These are phyloP conservation scores for Cyrtorhinus lividipennis DNA, from an alignment of 1,140 invertebrate genomes.

Conservation along the genomic window DNA sequence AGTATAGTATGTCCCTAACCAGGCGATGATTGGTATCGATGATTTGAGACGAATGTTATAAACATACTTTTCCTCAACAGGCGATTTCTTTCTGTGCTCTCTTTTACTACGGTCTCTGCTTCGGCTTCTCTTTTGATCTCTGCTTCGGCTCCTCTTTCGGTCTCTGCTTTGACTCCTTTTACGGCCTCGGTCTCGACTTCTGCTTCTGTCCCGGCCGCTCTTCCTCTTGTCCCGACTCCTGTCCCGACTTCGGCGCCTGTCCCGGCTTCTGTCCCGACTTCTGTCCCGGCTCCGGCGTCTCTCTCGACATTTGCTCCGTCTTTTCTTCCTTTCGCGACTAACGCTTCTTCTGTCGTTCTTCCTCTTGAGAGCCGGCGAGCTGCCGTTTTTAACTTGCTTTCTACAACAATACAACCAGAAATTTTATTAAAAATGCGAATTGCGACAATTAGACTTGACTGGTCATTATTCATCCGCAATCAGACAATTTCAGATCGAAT, in stretches of 20 bases:
- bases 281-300: constrained; percentile 27
- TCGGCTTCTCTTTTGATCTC: constrained; percentile 27
- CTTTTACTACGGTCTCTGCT: constrained; percentile 29
- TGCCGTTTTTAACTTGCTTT: constrained; percentile 22
- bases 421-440: not conserved
- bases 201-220: constrained; percentile 23
- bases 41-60: too few relatives aligned
- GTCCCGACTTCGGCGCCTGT: constrained; percentile 27
- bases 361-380: constrained; percentile 13
- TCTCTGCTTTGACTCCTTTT: constrained; percentile 27
- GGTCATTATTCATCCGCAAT: too few relatives aligned
- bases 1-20: too few relatives aligned
- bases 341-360: constrained; percentile 23
- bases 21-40: too few relatives aligned
- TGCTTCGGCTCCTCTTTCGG: constrained; percentile 24
- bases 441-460: too few relatives aligned
- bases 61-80: constrained; percentile 25
- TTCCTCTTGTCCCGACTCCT: constrained; percentile 26
- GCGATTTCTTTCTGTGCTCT: constrained; percentile 28
- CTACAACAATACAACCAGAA: not conserved
- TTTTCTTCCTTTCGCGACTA: constrained; percentile 22
- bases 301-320: constrained; percentile 28
- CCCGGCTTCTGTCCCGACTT: constrained; percentile 26
- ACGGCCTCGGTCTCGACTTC: constrained; percentile 26
- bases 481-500: too few relatives aligned